Base-by-base conservation (phyloP, 2,888 invertebrate species). In the Nomada fabriciana region DNA sequence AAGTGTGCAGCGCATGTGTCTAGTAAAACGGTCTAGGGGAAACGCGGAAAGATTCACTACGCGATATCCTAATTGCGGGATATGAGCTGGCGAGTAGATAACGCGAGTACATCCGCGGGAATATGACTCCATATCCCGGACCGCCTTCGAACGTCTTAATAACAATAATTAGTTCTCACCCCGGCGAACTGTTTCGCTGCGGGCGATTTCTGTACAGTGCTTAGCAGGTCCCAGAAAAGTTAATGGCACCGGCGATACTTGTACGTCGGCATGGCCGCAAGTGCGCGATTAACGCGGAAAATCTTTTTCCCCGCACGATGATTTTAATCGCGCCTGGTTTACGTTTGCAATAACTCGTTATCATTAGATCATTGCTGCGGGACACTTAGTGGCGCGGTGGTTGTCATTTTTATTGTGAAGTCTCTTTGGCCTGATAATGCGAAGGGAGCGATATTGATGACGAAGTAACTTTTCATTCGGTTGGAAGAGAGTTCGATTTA, bases 151-250 rank as follows among this genome's bases (percentile, higher is more conserved):
- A 71, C 64, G 61, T 84, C 73, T 76, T 86, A 85, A 89, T 88
- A 87, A 88, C 69, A 84, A 84, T 87, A 88, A 89, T 89, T 86
- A 80, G 74, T 60, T 76, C 61, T 68, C 60, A 55, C 61, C 36
- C 29, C 29, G 71, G 43, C 53, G 67, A 63, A 57, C 65, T n/a
- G 57, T 64, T 73, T 36, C 72, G 55, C 63, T 15, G 0, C 11
- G 7, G 25, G 68, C 42, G 18, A 11, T 29, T 69, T 61, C 50
- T n/a, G 36, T 5, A 11, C 2, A 53, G 23, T 29, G 23, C 50
- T 80, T 80, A 65, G 50, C 69, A 70, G 47, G 59, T 73, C 36
- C 57, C 15, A 50, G n/a, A 57, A 50, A 47, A 29, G 52, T 13
- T 67, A 67, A 61, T 47, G 36, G 20, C 36, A 20, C 25, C 59